These are phyloP conservation scores for Drosophila nr. perissopoda DNA, from an alignment of 2,888 invertebrate genomes.

Conservation along the genomic window DNA sequence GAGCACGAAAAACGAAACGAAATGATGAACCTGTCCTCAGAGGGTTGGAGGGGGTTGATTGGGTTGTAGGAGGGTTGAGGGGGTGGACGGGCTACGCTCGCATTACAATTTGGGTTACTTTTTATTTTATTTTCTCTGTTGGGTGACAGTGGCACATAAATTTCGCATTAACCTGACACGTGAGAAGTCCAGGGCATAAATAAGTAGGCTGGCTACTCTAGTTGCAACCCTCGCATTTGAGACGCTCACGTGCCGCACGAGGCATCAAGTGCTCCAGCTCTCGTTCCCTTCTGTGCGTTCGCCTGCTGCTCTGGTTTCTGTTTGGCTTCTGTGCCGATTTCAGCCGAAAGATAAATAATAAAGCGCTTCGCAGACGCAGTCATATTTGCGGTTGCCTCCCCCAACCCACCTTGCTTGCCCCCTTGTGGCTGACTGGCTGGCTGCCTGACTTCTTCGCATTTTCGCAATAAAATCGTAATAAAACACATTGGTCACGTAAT, in stretches of 20 bases:
- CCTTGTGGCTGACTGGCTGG: constrained; percentile 11
- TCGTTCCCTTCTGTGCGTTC: not conserved
- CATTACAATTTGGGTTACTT: constrained; percentile 36
- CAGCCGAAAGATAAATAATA: constrained; percentile 78
- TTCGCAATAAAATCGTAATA: constrained; percentile 85
- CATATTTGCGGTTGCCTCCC: constrained; percentile 71
- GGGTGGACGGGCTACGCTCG: constrained; percentile 23
- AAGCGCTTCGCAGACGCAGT: constrained; percentile 73
- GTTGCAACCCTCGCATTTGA: constrained; percentile 66
- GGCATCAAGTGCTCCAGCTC: constrained; percentile 39
- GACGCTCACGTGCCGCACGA: constrained; percentile 66
- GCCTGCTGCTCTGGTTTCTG: constrained; percentile 38
- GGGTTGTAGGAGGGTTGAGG: constrained; percentile 11
- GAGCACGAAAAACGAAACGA: constrained; percentile 8
- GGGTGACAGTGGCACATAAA: constrained; percentile 62
- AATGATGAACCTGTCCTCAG: constrained; percentile 66
- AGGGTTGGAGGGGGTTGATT: constrained; percentile 7
- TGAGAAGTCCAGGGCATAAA: constrained; percentile 65
- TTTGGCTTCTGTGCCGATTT: constrained; percentile 75
- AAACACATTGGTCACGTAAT: constrained; percentile 85
- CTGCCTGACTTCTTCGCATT: constrained; percentile 72
- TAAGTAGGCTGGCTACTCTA: constrained; percentile 51
- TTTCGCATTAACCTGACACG: constrained; percentile 74
- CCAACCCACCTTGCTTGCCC: not conserved
- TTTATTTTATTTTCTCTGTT: not conserved